Evolutionary conservation across 2,113 vertebrate species (phyloP).

Genomic region (Thamnaconus septentrionalis): DNA sequence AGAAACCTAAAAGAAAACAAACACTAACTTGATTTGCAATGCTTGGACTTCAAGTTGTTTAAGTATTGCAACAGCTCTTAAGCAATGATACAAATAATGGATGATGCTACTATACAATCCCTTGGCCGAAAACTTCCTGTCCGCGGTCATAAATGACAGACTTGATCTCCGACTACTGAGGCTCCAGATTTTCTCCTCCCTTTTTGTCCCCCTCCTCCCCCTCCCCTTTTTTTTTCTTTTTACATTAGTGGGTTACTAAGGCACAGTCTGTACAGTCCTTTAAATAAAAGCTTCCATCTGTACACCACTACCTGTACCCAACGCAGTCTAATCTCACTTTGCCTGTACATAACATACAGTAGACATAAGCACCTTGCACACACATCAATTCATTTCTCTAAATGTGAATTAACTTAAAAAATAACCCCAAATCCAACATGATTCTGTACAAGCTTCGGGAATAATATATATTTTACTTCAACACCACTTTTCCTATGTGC

Average conservation of each 20-base stretch:
- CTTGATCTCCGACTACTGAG: constrained; percentile 9
- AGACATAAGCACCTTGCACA: constrained; percentile 20
- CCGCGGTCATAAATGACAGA: constrained; percentile 1
- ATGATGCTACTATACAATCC: constrained; percentile 28
- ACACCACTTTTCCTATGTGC: constrained; percentile 33
- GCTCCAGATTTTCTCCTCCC: constrained; percentile 16
- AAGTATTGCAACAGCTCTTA: constrained; percentile 34
- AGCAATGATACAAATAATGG: constrained; percentile 5
- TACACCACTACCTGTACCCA: constrained; percentile 31
- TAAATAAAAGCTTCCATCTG: constrained; percentile 48
- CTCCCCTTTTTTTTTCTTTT: too few relatives aligned
- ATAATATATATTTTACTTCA: constrained; percentile 36
- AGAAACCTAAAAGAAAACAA: constrained; percentile 2
- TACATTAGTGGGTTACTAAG: constrained; percentile 66
- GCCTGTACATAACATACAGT: constrained; percentile 27
- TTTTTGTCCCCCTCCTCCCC: constrained; percentile 19
- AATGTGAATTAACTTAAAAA: constrained; percentile 44
- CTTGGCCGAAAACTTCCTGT: constrained; percentile 12
- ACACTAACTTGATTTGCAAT: constrained; percentile 3
- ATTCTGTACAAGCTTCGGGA: background rate
- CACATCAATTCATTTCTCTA: constrained; percentile 32
- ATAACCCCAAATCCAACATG: constrained; percentile 27
- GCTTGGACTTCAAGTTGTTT: constrained; percentile 3
- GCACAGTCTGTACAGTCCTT: constrained; percentile 63
- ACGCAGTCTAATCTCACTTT: constrained; percentile 17